Base-by-base conservation (phyloP, 2,113 vertebrate species). In the Catagonus wagneri region DNA sequence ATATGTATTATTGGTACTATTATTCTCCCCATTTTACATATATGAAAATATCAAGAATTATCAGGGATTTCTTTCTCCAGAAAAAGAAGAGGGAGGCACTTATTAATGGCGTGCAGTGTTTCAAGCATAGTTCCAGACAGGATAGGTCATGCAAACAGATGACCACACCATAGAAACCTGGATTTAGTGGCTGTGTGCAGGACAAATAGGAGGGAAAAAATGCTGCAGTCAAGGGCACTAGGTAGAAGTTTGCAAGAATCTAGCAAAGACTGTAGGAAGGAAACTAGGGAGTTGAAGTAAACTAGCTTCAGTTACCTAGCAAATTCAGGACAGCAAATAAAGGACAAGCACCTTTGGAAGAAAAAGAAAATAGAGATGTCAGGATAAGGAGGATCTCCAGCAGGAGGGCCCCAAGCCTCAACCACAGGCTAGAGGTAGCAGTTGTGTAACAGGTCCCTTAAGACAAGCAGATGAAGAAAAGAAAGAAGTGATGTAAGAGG, bases 401-500 rank as follows among this genome's bases (percentile, higher is more conserved):
- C 19, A 90, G 90, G 74, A 90, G 23, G 65, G 34, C 75, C 65
- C 61, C 68, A 75, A 86, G 50, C 39, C n/a, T 91, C 93, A 97
- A 93, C 95, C 94, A 93, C 89, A 97, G 91, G 56, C 63, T 78
- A 90, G 54, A 95, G 94, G 52, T 81, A 11, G 50, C 88, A 81
- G 8, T 97, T 97, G 87, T 66, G 96, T 91, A 97, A 96, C n/a
- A 85, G 25, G 65, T 10, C 83, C 89, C 85, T 97, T 65, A 96
- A 94, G 93, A 85, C 68, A 71, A 97, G 74, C 36, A 87, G 93
- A 96, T 83, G 96, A 94, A 91, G 96, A 96, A 98, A 96, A 89
- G 92, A 89, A 93, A 93, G 89, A 96, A 87, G 52, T 97, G 69
- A 94, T 97, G 96, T 94, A 97, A 97, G 78, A 96, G 60, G 60